A percentile compares a stretch with the other conserved stretches of the same genome.
phyloP scores from a whole-genome alignment of 1,140 invertebrate genomes.

The Drosophila ananassae region DNA sequence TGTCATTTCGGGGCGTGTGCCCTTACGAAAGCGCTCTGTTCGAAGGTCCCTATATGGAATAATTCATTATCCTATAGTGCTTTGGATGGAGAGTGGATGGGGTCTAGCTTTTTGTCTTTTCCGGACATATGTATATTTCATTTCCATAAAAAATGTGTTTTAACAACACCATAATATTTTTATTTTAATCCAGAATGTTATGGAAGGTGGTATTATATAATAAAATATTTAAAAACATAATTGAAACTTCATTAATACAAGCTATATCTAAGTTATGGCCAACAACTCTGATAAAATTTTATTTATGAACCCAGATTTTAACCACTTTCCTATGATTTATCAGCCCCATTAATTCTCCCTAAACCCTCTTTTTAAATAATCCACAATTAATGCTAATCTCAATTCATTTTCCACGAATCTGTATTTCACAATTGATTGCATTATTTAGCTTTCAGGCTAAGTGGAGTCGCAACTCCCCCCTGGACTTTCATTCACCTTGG shows the following conservation, averaged over 20 bases:
- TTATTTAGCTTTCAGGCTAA: constrained; percentile 53
- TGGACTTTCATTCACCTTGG: constrained; percentile 58
- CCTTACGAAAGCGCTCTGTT: neutral
- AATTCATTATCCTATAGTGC: constrained; percentile 7
- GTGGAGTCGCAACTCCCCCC: constrained; percentile 27
- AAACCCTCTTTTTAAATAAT: constrained; percentile 7
- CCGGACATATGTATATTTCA: neutral
- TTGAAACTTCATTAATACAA: too few species aligned
- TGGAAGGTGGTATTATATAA: neutral
- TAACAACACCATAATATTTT: too few species aligned
- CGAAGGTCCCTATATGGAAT: neutral
- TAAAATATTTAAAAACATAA: neutral
- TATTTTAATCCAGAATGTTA: too few species aligned
- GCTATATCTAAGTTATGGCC: neutral
- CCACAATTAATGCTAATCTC: constrained; percentile 20
- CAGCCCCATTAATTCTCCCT: neutral
- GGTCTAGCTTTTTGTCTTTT: neutral
- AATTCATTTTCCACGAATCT: constrained; percentile 10
- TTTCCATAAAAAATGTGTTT: neutral
- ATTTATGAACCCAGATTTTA: neutral
- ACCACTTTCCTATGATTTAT: constrained; percentile 10
- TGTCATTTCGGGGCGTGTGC: constrained; percentile 11
- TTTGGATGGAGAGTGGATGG: neutral
- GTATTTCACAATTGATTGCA: constrained; percentile 45
- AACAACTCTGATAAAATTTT: neutral